phyloP scores from a whole-genome alignment of 2,888 invertebrate species.

The Agrochola circellaris region DNA sequence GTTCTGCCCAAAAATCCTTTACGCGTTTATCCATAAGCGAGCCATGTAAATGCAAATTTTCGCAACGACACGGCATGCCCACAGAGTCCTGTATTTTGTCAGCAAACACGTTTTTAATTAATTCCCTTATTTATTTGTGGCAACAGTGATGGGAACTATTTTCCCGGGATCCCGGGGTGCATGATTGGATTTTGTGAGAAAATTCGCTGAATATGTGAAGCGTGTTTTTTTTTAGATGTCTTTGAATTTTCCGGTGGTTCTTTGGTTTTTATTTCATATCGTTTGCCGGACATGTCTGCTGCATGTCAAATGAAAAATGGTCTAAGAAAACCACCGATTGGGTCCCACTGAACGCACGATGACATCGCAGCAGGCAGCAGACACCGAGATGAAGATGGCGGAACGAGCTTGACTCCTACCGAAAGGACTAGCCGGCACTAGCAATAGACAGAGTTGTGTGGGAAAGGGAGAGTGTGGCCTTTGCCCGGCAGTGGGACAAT shows the following conservation, averaged over 20 bases:
- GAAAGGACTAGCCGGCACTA: no score
- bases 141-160: constrained; percentile 59
- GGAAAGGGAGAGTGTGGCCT: no score
- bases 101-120: constrained; percentile 86
- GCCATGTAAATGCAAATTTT: constrained; percentile 68
- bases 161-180: constrained; percentile 38
- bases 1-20: constrained; percentile 64
- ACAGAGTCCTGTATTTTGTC: constrained; percentile 77
- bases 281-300: no score
- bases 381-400: no score
- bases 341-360: no score
- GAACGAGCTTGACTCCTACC: no score
- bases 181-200: constrained; percentile 3
- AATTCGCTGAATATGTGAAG: not conserved
- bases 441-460: no score
- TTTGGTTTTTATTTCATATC: not conserved
- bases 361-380: no score
- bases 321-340: no score
- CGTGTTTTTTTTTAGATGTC: not conserved
- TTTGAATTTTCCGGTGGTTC: not conserved
- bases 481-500: no score
- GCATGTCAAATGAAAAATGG: no score
- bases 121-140: constrained; percentile 82
- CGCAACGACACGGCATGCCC: constrained; percentile 61
- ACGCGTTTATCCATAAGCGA: constrained; percentile 68